Percentiles rank a stretch among this genome's conserved stretches.
These are phyloP conservation scores for Brachyrhaphis roseni DNA, from an alignment of 2,797 vertebrate species.

Conservation along the genomic window DNA sequence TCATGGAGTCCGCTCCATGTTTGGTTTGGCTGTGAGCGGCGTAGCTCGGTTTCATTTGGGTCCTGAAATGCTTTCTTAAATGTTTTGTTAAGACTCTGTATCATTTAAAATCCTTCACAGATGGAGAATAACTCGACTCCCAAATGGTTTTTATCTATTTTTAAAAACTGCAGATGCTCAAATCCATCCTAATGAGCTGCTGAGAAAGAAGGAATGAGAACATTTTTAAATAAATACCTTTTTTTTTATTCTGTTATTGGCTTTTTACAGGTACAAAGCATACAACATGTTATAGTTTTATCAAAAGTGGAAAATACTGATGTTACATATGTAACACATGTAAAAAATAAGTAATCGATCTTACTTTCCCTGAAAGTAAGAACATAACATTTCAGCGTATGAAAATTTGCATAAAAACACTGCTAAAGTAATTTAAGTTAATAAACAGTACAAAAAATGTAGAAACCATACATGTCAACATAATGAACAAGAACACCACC, in stretches of 20 bases:
- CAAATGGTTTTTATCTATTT: constrained; percentile 37
- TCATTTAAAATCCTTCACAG: constrained; percentile 63
- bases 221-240: constrained; percentile 97
- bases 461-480: constrained; percentile 86
- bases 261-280: constrained; percentile 99
- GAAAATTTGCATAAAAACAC: constrained; percentile 99
- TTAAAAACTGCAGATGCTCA: constrained; percentile 15
- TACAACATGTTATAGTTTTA: constrained; percentile 99
- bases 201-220: constrained; percentile 6
- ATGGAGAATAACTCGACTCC: constrained; percentile 41
- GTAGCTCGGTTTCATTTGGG: constrained; percentile 63
- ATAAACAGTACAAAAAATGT: constrained; percentile 91
- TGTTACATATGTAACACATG: constrained; percentile 99
- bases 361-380: constrained; percentile 99
- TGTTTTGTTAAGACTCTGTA: constrained; percentile 59
- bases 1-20: constrained; percentile 53
- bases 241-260: constrained; percentile 99
- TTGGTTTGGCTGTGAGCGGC: constrained; percentile 67
- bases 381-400: constrained; percentile 93
- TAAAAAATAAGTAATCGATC: constrained; percentile 97
- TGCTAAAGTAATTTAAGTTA: constrained; percentile 91
- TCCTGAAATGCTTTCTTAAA: constrained; percentile 68
- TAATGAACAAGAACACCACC: constrained; percentile 70
- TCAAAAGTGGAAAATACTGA: constrained; percentile 99
- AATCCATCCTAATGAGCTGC: constrained; percentile 17